Base-by-base conservation (phyloP, 2,888 invertebrate species). In the Exocentrus adspersus region DNA sequence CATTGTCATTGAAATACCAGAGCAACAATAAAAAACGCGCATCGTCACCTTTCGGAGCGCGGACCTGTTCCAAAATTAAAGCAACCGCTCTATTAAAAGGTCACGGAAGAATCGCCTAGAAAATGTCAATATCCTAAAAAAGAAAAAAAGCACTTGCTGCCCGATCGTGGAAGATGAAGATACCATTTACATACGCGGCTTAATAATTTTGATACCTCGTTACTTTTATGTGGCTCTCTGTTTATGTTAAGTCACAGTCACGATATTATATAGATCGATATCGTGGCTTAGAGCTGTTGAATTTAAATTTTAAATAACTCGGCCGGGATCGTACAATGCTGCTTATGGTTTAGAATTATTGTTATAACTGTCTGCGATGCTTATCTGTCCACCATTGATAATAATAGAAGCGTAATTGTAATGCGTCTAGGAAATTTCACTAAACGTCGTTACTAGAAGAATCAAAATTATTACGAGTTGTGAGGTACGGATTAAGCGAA, bases 231-330 rank as follows among this genome's bases (percentile, higher is more conserved):
- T 73, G 64, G 65, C 70, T 60, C 67, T 60, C 32, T 68, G 66
- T 71, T 71, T 69, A 65, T 70, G 72, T 71, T 65, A 69, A 72
- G 71, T 72, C 72, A 71, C 69, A 72, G 71, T 72, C 72, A 71
- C 69, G 72, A 71, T 72, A 72, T 70, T 71, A 71, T n/a, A n/a
- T 59, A 76, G 76, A 76, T 76, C 74, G 68, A 74, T 75, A 76
- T 76, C 76, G 70, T 65, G 65, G 64, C 67, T 69, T 70, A 68
- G 65, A 75, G 72, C 72, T 75, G 74, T 74, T 73, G 72, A 76
- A 75, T 75, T 72, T 74, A 68, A 74, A 75, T 70, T 74, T 72
- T 72, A 71, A 72, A 72, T 67, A 67, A 62, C 68, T 59, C 61
- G 28, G 41, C 60, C 59, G 42, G 48, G 62, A 66, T 67, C 67